phyloP scores from a whole-genome alignment of 1,140 invertebrate genomes.

The Magallana angulata region DNA sequence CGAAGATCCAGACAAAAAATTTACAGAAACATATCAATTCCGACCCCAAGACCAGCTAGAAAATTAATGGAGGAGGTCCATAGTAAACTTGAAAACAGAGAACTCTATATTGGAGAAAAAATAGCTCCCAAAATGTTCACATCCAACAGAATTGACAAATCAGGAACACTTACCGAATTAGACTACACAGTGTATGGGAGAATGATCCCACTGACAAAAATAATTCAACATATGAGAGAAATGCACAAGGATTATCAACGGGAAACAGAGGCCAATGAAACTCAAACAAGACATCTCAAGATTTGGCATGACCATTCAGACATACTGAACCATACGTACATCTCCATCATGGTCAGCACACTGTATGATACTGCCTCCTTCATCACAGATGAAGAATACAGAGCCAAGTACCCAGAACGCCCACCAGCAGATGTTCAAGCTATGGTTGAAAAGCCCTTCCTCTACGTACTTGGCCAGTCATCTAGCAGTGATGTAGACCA shows the following conservation, averaged over 20 bases:
- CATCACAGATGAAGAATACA: no score
- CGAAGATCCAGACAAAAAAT: no score
- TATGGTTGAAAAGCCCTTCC: slow-evolving; percentile 22
- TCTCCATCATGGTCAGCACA: no score
- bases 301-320: no score
- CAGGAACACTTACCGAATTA: not conserved
- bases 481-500: slow-evolving; percentile 44
- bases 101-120: not conserved
- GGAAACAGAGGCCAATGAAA: no score
- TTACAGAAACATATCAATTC: no score
- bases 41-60: no score
- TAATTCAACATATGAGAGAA: not conserved
- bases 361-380: no score
- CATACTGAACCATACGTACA: no score
- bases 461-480: slow-evolving; percentile 40
- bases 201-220: not conserved
- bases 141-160: not conserved
- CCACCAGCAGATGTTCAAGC: slow-evolving; percentile 14
- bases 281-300: no score
- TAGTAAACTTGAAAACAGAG: no score
- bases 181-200: not conserved
- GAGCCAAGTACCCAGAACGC: not conserved
- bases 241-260: slow-evolving; percentile 5
- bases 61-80: no score
- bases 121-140: slow-evolving; percentile 41